These are phyloP conservation scores for Merodon equestris DNA, from an alignment of 2,888 invertebrate species.

Conservation along the genomic window DNA sequence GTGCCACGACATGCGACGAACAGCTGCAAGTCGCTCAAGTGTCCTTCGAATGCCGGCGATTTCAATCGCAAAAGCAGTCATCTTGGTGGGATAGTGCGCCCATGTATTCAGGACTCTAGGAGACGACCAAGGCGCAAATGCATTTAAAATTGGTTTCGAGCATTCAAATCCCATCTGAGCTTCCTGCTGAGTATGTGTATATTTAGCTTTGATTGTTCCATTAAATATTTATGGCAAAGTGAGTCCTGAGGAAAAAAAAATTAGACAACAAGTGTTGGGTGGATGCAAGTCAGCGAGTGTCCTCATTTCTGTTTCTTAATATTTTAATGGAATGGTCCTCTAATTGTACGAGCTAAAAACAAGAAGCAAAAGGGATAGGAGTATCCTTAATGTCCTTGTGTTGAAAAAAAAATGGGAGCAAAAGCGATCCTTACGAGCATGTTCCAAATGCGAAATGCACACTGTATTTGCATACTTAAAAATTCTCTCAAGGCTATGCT, in stretches of 20 bases:
- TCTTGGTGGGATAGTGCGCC: too few species aligned
- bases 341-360: constrained; percentile 23
- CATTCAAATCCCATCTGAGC: constrained; percentile 5
- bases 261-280: constrained; percentile 30
- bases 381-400: too few species aligned
- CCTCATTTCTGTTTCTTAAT: constrained; percentile 46
- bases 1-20: constrained; percentile 13
- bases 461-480: constrained; percentile 51
- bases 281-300: constrained; percentile 33
- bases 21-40: constrained; percentile 39
- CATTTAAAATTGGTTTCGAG: constrained; percentile 45
- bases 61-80: neutral
- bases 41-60: constrained; percentile 41
- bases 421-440: constrained; percentile 43
- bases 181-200: too few species aligned
- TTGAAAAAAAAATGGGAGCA: neutral
- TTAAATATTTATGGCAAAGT: too few species aligned
- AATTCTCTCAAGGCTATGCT: constrained; percentile 56
- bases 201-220: too few species aligned
- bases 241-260: constrained; percentile 17
- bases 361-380: constrained; percentile 31
- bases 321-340: constrained; percentile 56
- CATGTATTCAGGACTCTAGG: too few species aligned
- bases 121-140: constrained; percentile 39
- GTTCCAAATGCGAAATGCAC: constrained; percentile 56